Percentiles rank a stretch among this genome's conserved stretches.
These are phyloP conservation scores for Tadarida brasiliensis DNA, from an alignment of 2,797 vertebrate species.

Conservation along the genomic window DNA sequence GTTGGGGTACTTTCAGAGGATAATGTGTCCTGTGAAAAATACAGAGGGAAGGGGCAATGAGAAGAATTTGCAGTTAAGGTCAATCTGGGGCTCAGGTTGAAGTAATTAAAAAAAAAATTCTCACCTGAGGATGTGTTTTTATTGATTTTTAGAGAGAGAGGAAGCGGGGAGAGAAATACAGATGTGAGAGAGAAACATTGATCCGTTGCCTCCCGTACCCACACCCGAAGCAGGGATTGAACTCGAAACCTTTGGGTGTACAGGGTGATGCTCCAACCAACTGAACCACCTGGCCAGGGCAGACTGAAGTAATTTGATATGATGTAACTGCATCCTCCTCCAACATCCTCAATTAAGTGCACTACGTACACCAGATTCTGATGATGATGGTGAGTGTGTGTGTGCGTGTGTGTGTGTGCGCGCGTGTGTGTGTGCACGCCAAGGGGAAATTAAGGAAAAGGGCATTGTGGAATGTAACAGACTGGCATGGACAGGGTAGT, in stretches of 20 bases:
- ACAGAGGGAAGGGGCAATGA: background rate
- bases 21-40: background rate
- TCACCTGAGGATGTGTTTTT: no score
- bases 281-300: background rate
- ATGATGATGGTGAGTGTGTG: background rate
- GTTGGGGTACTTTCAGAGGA: background rate
- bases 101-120: background rate
- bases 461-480: rapidly evolving
- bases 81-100: background rate
- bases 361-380: background rate
- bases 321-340: background rate
- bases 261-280: no score
- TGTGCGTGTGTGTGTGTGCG: rapidly evolving
- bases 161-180: no score
- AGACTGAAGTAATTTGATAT: background rate
- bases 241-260: no score
- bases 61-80: background rate
- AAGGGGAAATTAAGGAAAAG: background rate
- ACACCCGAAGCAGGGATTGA: no score
- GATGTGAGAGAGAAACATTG: no score
- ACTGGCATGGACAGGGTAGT: rapidly evolving
- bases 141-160: no score
- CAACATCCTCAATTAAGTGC: background rate
- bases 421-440: rapidly evolving
- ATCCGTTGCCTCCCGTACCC: no score